Evolutionary conservation across 1,140 invertebrate species (phyloP).

Genomic region (Drosophila bipectinata): DNA sequence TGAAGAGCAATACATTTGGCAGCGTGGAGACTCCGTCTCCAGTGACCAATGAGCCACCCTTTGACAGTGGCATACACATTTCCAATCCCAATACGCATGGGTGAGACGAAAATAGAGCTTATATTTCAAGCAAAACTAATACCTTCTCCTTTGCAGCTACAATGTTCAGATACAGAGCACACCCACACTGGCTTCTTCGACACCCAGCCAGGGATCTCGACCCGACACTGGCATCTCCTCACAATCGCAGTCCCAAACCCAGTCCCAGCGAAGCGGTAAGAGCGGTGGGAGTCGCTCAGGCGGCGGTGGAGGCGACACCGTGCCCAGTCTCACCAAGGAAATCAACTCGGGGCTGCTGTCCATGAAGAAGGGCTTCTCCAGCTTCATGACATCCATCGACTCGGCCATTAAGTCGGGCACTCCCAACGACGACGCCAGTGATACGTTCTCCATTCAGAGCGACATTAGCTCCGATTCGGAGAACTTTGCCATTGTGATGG

Average conservation of each 20-base stretch:
- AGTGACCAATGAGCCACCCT: constrained; percentile 78
- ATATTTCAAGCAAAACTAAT: neutral
- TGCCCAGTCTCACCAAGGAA: constrained; percentile 77
- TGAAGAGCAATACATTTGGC: constrained; percentile 80
- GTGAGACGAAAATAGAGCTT: constrained; percentile 28
- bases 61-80: constrained; percentile 71
- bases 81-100: constrained; percentile 83
- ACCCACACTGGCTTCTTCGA: constrained; percentile 79
- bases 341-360: constrained; percentile 87
- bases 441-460: constrained; percentile 88
- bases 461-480: constrained; percentile 93
- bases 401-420: constrained; percentile 88
- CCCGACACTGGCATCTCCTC: constrained; percentile 83
- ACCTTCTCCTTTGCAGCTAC: constrained; percentile 49
- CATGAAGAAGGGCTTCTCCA: constrained; percentile 92
- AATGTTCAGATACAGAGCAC: constrained; percentile 82
- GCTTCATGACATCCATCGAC: constrained; percentile 92
- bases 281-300: constrained; percentile 36
- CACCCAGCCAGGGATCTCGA: constrained; percentile 80
- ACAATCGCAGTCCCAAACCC: constrained; percentile 44
- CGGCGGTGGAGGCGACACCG: constrained; percentile 48
- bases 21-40: constrained; percentile 82
- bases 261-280: constrained; percentile 80
- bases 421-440: constrained; percentile 89
- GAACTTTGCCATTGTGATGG: constrained; percentile 89